A percentile compares a stretch with the other conserved stretches of the same genome.
These are phyloP conservation scores for Neoitamus cyanurus DNA, from an alignment of 2,888 invertebrate genomes.

Conservation along the genomic window DNA sequence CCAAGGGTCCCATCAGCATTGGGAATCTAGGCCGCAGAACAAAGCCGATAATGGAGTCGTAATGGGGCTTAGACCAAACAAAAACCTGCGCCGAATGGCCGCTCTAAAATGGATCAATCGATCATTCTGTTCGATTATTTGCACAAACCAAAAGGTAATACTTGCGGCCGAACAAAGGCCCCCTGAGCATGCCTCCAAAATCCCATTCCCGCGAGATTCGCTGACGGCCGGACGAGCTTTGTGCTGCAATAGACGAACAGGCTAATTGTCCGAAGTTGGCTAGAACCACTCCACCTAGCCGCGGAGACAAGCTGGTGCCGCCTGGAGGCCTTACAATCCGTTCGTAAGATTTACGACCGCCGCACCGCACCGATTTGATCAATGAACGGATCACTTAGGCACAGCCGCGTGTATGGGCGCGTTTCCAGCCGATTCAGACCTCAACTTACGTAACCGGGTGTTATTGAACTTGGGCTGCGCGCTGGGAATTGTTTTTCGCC, in stretches of 20 bases:
- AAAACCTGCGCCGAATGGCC: background rate
- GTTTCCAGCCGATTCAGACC: background rate
- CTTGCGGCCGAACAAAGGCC: background rate
- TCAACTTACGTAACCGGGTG: slow-evolving; percentile 13
- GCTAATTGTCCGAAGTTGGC: background rate
- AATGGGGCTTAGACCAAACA: background rate
- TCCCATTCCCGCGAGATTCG: background rate
- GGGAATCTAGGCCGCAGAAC: background rate
- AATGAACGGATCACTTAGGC: slow-evolving; percentile 11
- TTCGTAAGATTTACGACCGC: background rate
- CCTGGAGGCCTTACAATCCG: background rate
- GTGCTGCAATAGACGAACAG: background rate
- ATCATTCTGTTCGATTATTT: slow-evolving; percentile 14
- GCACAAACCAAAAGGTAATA: background rate
- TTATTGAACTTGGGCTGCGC: slow-evolving; percentile 17
- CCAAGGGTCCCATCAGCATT: background rate
- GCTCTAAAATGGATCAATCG: slow-evolving; percentile 23
- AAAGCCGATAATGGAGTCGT: background rate
- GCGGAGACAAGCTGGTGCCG: background rate
- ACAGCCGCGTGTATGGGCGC: background rate
- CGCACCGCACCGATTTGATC: slow-evolving; percentile 37
- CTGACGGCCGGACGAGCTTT: background rate
- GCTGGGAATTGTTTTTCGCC: background rate
- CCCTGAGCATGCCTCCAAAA: background rate
- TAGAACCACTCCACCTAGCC: background rate